These are phyloP conservation scores for Eurystomus gularis DNA, from an alignment of 2,113 vertebrate genomes.

Conservation along the genomic window DNA sequence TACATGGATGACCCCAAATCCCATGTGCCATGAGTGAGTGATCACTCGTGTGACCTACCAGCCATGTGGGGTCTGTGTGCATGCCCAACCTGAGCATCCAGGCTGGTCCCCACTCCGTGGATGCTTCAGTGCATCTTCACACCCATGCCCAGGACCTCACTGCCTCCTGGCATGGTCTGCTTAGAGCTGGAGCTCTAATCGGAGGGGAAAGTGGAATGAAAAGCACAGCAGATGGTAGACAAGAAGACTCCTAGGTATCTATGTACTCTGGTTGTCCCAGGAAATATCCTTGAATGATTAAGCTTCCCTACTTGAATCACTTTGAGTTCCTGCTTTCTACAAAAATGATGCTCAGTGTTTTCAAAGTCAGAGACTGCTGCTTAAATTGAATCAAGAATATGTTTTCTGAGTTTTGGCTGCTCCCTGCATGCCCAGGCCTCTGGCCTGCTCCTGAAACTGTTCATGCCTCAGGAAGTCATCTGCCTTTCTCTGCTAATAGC, in stretches of 20 bases:
- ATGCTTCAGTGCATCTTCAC: neutral
- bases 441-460: neutral
- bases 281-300: conserved; percentile 53
- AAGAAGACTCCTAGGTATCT: conserved; percentile 16
- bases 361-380: neutral
- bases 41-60: rapidly evolving
- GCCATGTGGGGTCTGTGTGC: rapidly evolving
- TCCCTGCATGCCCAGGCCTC: neutral
- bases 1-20: neutral
- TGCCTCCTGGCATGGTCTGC: neutral
- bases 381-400: neutral
- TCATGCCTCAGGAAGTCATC: neutral
- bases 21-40: neutral
- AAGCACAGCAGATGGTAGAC: conserved; percentile 47
- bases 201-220: conserved; percentile 43
- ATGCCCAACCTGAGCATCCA: rapidly evolving
- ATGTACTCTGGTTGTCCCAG: conserved; percentile 42
- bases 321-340: neutral
- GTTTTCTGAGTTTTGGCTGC: neutral
- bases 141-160: rapidly evolving
- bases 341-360: neutral
- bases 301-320: neutral
- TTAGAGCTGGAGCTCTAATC: conserved; percentile 32
- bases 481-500: neutral
- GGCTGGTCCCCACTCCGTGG: rapidly evolving